A percentile compares a stretch with the other conserved stretches of the same genome.
Evolutionary conservation across 2,888 invertebrate species (phyloP).

Genomic region (Timandra comae): DNA sequence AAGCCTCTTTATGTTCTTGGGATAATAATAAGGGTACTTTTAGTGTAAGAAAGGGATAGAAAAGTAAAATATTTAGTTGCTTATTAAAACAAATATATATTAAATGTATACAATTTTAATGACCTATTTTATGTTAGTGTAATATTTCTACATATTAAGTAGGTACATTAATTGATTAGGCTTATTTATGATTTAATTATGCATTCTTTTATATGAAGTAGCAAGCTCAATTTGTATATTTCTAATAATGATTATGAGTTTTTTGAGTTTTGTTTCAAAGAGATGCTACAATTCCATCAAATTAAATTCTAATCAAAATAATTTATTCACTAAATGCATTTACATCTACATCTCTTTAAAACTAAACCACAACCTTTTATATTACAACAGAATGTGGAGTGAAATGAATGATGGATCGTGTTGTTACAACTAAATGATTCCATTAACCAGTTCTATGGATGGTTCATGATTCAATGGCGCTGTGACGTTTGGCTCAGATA

Average conservation of each 20-base stretch:
- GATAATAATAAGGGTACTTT: constrained; percentile 35
- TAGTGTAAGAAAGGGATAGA: constrained; percentile 28
- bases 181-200: constrained; percentile 26
- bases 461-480: constrained; percentile 56
- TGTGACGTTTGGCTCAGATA: constrained; percentile 56
- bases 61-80: constrained; percentile 25
- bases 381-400: constrained; percentile 43
- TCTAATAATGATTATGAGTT: constrained; percentile 12
- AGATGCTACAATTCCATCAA: constrained; percentile 34
- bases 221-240: constrained; percentile 17
- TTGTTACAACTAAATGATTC: constrained; percentile 58
- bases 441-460: constrained; percentile 70
- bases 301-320: too few species aligned
- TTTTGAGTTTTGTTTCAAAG: constrained; percentile 39
- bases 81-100: constrained; percentile 53
- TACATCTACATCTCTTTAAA: constrained; percentile 45
- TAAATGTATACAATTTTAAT: constrained; percentile 50
- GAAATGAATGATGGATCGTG: constrained; percentile 35
- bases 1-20: constrained; percentile 72
- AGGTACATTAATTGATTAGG: constrained; percentile 38
- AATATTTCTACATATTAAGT: constrained; percentile 29
- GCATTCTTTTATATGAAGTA: constrained; percentile 19
- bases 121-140: constrained; percentile 43
- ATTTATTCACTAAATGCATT: constrained; percentile 25
- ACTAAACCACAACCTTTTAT: constrained; percentile 36